phyloP scores from a whole-genome alignment of 2,888 invertebrate species.

The Aphodius sticticus region DNA sequence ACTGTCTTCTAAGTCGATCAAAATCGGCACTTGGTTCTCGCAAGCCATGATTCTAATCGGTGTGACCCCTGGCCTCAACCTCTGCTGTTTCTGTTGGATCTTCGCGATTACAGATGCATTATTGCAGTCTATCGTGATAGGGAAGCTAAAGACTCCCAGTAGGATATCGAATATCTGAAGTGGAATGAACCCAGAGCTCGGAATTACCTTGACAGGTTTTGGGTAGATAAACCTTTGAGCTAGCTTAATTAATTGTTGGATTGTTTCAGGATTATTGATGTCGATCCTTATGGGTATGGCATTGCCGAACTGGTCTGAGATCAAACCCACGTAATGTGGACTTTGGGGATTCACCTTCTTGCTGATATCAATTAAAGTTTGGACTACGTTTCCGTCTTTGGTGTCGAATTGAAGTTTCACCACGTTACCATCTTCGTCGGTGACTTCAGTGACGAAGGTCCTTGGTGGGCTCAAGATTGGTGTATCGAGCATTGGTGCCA shows the following conservation, averaged over 20 bases:
- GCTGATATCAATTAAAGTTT: constrained; percentile 6
- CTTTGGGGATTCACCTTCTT: not conserved
- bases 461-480: not conserved
- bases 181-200: not conserved
- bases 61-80: no score
- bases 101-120: not conserved
- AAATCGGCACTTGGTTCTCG: constrained; percentile 6
- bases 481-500: not conserved
- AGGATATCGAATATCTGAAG: not conserved
- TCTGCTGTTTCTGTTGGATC: constrained; percentile 8
- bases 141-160: not conserved
- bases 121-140: constrained; percentile 12
- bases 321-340: not conserved
- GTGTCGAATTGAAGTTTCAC: constrained; percentile 5
- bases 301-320: not conserved
- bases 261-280: not conserved
- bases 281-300: not conserved
- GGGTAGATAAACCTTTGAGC: constrained; percentile 15
- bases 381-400: not conserved
- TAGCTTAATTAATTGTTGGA: not conserved
- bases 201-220: not conserved
- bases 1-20: not conserved
- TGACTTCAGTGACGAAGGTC: not conserved
- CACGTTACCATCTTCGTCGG: not conserved
- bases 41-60: not conserved